Conservation (phyloP, 2,888 invertebrate species). For the Dasypolia templi region DNA sequence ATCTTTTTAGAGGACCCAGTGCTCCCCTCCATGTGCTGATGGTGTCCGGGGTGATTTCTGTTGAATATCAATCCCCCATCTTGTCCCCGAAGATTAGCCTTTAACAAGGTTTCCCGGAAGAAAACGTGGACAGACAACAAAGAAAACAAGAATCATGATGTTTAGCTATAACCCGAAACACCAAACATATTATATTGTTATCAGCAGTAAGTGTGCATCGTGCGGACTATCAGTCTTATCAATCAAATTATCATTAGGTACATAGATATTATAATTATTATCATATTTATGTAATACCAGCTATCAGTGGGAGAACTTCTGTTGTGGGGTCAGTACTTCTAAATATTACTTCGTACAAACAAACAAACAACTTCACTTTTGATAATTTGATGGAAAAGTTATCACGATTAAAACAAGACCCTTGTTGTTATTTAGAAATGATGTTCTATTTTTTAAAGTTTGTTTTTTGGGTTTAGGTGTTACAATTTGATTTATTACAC, state of each 20-base stretch:
- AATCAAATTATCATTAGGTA: constrained; percentile 3
- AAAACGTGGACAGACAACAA: neutral
- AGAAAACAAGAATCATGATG: neutral
- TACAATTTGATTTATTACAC: too few species aligned
- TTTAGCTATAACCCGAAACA: neutral
- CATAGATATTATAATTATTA: neutral
- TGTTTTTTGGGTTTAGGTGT: too few species aligned
- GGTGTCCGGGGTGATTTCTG: neutral
- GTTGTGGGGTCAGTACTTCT: neutral
- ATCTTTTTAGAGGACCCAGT: neutral
- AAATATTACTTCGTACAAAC: too few species aligned
- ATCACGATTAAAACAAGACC: too few species aligned
- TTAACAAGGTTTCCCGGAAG: neutral
- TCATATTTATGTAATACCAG: neutral
- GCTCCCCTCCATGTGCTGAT: neutral
- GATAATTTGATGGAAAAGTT: too few species aligned
- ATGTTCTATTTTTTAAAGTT: too few species aligned
- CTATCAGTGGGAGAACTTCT: neutral
- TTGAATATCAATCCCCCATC: neutral
- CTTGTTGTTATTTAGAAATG: too few species aligned
- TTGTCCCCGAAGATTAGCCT: neutral
- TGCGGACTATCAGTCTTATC: constrained; percentile 21
- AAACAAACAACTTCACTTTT: too few species aligned
- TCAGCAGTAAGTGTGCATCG: neutral
- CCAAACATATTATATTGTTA: constrained; percentile 2